A percentile compares a stretch with the other conserved stretches of the same genome.
phyloP scores from a whole-genome alignment of 2,888 invertebrate genomes.

The Eristalis arbustorum region DNA sequence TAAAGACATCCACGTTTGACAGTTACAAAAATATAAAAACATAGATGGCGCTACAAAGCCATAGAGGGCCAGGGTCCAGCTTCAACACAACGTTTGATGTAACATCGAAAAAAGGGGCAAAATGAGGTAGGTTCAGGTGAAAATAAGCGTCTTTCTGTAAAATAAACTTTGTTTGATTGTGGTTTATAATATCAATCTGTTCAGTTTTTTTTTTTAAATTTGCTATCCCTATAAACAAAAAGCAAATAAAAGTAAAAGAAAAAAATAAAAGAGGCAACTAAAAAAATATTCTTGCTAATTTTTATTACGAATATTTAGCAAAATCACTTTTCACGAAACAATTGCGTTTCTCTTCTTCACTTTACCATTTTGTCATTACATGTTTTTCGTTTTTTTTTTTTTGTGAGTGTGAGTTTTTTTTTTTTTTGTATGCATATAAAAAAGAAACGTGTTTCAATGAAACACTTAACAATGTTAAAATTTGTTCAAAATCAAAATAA shows the following conservation, averaged over 20 bases:
- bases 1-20: too few species aligned
- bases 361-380: not conserved
- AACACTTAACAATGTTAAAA: conserved; percentile 51
- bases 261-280: not conserved
- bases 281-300: conserved; percentile 5
- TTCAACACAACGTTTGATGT: too few species aligned
- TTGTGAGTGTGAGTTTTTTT: conserved; percentile 22
- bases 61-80: too few species aligned
- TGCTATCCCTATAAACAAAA: not conserved
- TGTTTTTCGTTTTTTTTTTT: not conserved
- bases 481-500: conserved; percentile 45
- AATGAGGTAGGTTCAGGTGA: not conserved
- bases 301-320: conserved; percentile 16
- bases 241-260: conserved; percentile 5
- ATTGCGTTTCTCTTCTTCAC: not conserved
- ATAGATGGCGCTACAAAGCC: too few species aligned
- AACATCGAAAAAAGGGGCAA: not conserved
- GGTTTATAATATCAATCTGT: conserved; percentile 35
- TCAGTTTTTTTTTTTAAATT: conserved; percentile 20
- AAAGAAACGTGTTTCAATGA: conserved; percentile 12
- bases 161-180: conserved; percentile 40
- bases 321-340: conserved; percentile 7
- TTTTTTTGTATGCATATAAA: not conserved
- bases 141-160: conserved; percentile 8
- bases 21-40: too few species aligned